Evolutionary conservation across 2,797 vertebrate species (phyloP), one percentile per base, ranked within the genome.

Genomic region (Carcharodon carcharias): DNA sequence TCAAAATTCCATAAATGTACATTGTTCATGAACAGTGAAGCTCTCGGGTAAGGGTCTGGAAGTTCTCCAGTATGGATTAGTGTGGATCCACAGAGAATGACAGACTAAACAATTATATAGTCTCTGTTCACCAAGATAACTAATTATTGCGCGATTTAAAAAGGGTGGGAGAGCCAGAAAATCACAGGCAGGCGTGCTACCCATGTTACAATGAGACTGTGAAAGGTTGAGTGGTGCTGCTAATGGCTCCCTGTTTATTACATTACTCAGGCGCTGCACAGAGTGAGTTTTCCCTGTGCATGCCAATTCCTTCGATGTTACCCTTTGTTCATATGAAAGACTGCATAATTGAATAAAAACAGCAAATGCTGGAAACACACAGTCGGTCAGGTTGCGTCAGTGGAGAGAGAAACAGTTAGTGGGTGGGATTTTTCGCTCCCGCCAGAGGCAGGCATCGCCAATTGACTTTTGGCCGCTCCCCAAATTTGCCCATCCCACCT

Each of bases 41-140:
- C 97, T 97, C 97, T 67, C 96, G 63, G 96, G 96, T 96, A 96
- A 96, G 97, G 96, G 96, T 98, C 97, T 98, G 97, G 97, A 97
- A 97, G 97, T 67, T 73, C 97, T 97, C 97, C 96, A 96, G n/a
- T 97, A 96, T 96, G 71, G 26, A 96, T 97, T 80, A 94, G 96
- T 96, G 96, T 88, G 96, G 96, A 97, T 96, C 96, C 97, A 97
- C 97, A 45, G 97, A 97, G 97, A 97, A 97, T 96, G 97, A 97
- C 97, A 98, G 98, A 98, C 98, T 98, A 98, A 98, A 98, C 97
- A 98, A 97, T 97, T 97, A 97, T 96, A 97, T 97, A 97, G 92
- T 97, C 96, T 97, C 97, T 97, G 97, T 96, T 97, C 96, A 97
- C 97, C 96, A 96, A 97, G 97, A 97, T 97, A 97, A 97, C 96